Evolutionary conservation across 2,888 invertebrate species (phyloP).

Genomic region (Zygogramma bicolorata): DNA sequence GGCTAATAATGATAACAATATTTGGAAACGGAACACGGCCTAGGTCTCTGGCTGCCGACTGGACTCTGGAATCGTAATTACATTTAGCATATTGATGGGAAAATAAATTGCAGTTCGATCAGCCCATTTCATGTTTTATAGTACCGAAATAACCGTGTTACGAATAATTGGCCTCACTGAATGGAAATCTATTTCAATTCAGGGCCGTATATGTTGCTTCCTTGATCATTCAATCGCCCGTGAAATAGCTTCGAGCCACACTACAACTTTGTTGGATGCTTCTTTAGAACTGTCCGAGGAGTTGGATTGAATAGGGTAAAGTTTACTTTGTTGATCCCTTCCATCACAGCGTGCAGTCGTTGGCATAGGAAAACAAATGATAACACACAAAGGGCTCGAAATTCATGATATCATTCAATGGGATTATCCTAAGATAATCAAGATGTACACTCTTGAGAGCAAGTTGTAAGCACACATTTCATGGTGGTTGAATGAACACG

Average conservation of each 20-base stretch:
- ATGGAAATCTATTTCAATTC: slow-evolving; percentile 22
- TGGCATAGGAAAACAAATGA: no score
- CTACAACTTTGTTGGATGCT: neutral
- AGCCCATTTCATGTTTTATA: slow-evolving; percentile 46
- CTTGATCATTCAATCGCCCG: slow-evolving; percentile 13
- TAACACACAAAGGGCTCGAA: no score
- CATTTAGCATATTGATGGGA: slow-evolving; percentile 60
- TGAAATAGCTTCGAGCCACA: slow-evolving; percentile 10
- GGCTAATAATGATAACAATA: no score
- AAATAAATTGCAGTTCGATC: slow-evolving; percentile 60
- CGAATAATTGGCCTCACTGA: slow-evolving; percentile 16
- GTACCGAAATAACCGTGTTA: slow-evolving; percentile 46
- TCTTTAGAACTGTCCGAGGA: neutral
- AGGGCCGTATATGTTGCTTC: slow-evolving; percentile 3
- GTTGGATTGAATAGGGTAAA: neutral
- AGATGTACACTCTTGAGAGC: no score
- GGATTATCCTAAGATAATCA: no score
- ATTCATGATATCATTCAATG: no score
- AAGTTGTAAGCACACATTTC: no score
- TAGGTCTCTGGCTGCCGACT: slow-evolving; percentile 47
- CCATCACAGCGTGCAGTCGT: no score
- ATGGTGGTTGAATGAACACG: no score
- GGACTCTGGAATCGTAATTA: slow-evolving; percentile 56
- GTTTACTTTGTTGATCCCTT: neutral
- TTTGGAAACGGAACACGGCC: slow-evolving; percentile 48